A percentile compares a stretch with the other conserved stretches of the same genome.
These are phyloP conservation scores for Oreochromis tanganicae DNA, from an alignment of 2,113 vertebrate genomes.

Conservation along the genomic window DNA sequence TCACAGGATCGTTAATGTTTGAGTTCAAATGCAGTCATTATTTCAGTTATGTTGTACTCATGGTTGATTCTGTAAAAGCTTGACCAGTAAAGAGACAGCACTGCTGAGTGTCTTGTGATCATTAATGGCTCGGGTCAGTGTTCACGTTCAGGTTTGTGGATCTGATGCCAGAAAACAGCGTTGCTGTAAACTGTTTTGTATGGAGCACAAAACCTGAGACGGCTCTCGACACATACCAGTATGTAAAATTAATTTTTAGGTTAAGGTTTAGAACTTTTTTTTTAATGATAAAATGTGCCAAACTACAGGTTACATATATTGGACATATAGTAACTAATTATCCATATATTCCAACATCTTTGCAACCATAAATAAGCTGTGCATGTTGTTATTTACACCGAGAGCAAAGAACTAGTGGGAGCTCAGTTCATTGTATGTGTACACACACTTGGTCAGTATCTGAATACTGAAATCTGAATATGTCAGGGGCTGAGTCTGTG, in stretches of 20 bases:
- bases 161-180: background rate
- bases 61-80: background rate
- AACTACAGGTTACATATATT: background rate
- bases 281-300: background rate
- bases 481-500: background rate
- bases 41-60: too few relatives aligned
- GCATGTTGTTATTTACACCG: background rate
- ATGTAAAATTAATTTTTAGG: background rate
- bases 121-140: background rate
- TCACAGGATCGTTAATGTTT: background rate
- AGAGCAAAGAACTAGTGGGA: background rate
- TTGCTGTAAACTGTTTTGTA: background rate
- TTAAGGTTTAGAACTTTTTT: background rate
- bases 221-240: background rate
- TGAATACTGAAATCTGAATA: background rate
- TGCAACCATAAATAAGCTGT: background rate
- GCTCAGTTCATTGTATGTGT: background rate
- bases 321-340: background rate
- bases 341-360: background rate
- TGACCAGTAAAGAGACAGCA: background rate
- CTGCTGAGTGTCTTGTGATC: background rate
- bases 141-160: background rate
- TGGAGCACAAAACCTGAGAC: background rate
- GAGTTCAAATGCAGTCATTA: background rate
- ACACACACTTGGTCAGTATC: background rate